phyloP scores from a whole-genome alignment of 2,113 vertebrate species.

The Pygoscelis antarcticus region DNA sequence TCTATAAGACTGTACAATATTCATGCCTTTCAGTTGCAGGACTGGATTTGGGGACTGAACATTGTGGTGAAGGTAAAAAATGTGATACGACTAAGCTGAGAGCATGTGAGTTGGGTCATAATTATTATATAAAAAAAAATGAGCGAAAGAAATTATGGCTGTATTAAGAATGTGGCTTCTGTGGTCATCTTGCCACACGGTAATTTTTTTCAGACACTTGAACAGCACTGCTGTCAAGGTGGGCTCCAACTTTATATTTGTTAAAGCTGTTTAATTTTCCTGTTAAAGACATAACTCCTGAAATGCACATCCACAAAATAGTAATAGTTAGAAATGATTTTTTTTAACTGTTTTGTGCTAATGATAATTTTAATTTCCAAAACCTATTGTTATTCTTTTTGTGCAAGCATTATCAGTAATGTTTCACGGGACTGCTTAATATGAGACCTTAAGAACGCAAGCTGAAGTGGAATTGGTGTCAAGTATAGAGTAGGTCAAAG shows the following conservation, averaged over 20 bases:
- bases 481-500: neutral
- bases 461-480: neutral
- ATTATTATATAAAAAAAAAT: neutral
- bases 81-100: neutral
- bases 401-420: neutral
- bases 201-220: neutral
- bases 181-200: neutral
- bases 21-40: neutral
- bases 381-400: neutral
- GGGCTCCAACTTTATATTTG: neutral
- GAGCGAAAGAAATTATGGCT: rapidly evolving
- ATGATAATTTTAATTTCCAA: neutral
- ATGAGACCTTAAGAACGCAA: neutral
- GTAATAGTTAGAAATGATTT: too few species aligned
- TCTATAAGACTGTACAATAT: neutral
- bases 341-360: neutral
- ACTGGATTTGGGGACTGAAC: neutral
- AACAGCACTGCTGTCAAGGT: neutral
- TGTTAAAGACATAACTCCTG: neutral
- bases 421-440: neutral
- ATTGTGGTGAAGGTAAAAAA: neutral
- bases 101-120: neutral
- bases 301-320: neutral
- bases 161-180: neutral
- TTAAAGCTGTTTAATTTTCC: neutral